Conservation (phyloP, 2,797 vertebrate species). For the Rhabdomys pumilio region DNA sequence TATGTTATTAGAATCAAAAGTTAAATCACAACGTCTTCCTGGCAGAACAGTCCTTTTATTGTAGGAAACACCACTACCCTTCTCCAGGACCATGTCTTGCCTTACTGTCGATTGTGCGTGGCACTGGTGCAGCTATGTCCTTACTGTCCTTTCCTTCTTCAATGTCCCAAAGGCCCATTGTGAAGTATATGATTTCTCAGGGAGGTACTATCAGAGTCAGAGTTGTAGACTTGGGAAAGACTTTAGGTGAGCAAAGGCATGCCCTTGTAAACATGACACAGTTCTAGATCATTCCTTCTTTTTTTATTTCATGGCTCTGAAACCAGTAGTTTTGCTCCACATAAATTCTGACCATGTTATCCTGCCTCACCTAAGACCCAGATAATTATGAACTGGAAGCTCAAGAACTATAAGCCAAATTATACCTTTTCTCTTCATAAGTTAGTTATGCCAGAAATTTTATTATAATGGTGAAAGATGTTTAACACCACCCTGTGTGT, state of each 20-base stretch:
- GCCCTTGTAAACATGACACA: neutral
- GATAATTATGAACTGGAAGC: neutral
- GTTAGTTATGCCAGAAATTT: neutral
- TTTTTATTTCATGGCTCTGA: neutral
- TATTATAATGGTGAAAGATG: neutral
- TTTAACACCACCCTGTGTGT: neutral
- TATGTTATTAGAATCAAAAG: conserved; percentile 5
- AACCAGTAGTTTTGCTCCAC: neutral
- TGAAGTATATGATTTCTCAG: neutral
- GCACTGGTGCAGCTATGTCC: neutral
- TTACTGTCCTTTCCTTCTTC: neutral
- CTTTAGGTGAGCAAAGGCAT: neutral
- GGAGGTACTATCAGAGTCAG: no score
- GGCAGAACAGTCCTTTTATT: neutral
- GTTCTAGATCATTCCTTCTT: neutral
- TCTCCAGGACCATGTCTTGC: neutral
- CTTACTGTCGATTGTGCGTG: conserved; percentile 30
- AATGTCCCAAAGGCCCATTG: neutral
- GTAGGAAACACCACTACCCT: neutral
- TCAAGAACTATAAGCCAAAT: neutral
- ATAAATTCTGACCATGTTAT: neutral
- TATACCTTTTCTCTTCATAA: neutral
- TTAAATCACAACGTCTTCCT: neutral
- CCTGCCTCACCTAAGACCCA: neutral
- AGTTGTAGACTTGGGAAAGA: neutral